Percentiles rank a stretch among this genome's conserved stretches.
Evolutionary conservation across 2,797 vertebrate species (phyloP).

Genomic region (Cirrhinus mrigala): DNA sequence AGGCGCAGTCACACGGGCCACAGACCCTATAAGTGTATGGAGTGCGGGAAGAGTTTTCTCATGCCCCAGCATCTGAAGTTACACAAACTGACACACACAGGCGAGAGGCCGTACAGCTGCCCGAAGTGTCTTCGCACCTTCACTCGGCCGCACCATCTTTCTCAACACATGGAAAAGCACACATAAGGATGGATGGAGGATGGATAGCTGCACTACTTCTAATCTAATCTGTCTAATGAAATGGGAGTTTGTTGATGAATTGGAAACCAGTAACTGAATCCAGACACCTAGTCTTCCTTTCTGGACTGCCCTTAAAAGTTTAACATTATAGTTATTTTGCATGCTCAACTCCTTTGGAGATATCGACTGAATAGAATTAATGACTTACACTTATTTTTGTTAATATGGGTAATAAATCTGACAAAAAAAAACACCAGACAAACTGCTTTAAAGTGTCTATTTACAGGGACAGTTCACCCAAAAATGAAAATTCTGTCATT

Average conservation of each 20-base stretch:
- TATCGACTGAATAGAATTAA: slow-evolving; percentile 3
- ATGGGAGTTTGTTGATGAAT: background rate
- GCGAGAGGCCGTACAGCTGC: slow-evolving; percentile 80
- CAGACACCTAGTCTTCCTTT: background rate
- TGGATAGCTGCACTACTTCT: background rate
- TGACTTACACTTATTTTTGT: background rate
- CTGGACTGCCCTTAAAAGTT: background rate
- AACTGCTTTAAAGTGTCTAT: background rate
- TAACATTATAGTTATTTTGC: slow-evolving; percentile 10
- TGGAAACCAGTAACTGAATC: background rate
- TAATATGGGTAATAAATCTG: background rate
- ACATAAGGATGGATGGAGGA: slow-evolving; percentile 63
- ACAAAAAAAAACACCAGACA: background rate
- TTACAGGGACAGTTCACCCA: background rate
- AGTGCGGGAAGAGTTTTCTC: slow-evolving; percentile 79
- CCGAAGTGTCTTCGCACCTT: slow-evolving; percentile 79
- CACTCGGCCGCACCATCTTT: slow-evolving; percentile 80
- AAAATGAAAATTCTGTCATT: no score
- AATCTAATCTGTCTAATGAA: background rate
- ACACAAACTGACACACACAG: slow-evolving; percentile 81
- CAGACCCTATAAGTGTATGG: slow-evolving; percentile 78
- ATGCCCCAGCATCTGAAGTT: slow-evolving; percentile 80
- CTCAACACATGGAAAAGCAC: slow-evolving; percentile 78
- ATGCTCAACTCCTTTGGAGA: background rate
- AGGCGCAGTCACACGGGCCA: slow-evolving; percentile 78